Percentiles rank a stretch among this genome's conserved stretches.
phyloP scores from a whole-genome alignment of 2,113 vertebrate genomes.

The Tor tambroides region DNA sequence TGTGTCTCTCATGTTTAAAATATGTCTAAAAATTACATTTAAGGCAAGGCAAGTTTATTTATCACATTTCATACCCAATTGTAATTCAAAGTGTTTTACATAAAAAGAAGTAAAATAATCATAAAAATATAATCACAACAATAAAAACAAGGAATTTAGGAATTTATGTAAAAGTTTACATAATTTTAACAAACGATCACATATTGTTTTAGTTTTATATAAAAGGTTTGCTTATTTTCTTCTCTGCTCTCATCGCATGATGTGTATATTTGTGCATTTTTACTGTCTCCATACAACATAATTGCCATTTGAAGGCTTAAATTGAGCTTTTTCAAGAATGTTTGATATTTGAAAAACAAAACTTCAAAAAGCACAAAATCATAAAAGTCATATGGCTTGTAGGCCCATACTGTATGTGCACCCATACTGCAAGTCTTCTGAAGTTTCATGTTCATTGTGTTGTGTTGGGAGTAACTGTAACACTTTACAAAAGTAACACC shows the following conservation, averaged over 20 bases:
- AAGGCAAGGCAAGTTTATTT: too few species aligned
- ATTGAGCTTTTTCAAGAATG: not conserved
- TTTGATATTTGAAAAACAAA: not conserved
- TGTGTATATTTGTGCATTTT: not conserved
- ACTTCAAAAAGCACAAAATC: not conserved
- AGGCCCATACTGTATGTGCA: too few species aligned
- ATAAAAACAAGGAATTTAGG: too few species aligned
- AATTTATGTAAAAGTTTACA: not conserved
- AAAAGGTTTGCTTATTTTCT: not conserved
- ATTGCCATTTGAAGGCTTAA: not conserved
- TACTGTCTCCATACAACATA: not conserved
- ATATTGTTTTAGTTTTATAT: not conserved
- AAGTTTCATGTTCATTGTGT: too few species aligned
- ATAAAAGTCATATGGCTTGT: not conserved
- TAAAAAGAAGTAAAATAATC: too few species aligned
- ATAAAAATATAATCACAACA: too few species aligned
- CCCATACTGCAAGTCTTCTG: too few species aligned
- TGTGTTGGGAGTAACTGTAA: too few species aligned
- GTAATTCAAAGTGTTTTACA: too few species aligned
- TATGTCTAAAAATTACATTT: not conserved
- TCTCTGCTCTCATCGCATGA: not conserved
- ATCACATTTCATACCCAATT: too few species aligned
- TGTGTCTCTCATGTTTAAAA: not conserved
- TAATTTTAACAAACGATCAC: too few species aligned
- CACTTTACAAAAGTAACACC: too few species aligned